phyloP scores from a whole-genome alignment of 2,797 vertebrate species.

The Alfaro cultratus region DNA sequence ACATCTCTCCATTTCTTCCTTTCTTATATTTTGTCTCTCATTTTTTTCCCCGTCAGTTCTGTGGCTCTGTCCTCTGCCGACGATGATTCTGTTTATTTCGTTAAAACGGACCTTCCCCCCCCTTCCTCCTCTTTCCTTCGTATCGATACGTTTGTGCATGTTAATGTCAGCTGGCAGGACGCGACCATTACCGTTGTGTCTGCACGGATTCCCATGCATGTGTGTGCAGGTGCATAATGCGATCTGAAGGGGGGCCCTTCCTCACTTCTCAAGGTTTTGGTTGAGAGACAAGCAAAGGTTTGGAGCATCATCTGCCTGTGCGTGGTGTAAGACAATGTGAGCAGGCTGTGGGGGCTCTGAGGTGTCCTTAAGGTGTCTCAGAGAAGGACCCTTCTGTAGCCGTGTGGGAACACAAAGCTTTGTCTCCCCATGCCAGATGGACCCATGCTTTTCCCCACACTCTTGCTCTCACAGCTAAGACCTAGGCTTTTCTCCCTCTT shows the following conservation, averaged over 20 bases:
- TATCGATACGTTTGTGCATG: conserved; percentile 47
- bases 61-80: conserved; percentile 11
- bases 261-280: conserved; percentile 46
- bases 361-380: conserved; percentile 84
- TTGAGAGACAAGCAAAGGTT: conserved; percentile 51
- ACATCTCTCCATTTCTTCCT: conserved; percentile 59
- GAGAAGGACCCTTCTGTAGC: conserved; percentile 85
- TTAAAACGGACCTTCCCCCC: conserved; percentile 17
- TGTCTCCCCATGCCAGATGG: conserved; percentile 85
- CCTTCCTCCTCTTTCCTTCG: background rate
- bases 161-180: conserved; percentile 46
- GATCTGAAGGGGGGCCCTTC: conserved; percentile 52
- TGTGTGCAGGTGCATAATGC: conserved; percentile 38
- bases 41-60: conserved; percentile 15
- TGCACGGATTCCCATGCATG: conserved; percentile 18
- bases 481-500: conserved; percentile 83
- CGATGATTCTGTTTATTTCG: conserved; percentile 33
- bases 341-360: conserved; percentile 62
- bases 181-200: conserved; percentile 1
- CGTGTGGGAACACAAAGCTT: conserved; percentile 80
- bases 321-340: conserved; percentile 71
- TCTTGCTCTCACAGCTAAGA: conserved; percentile 84
- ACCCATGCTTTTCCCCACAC: conserved; percentile 82
- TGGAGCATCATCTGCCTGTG: conserved; percentile 49
- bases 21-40: conserved; percentile 41